A percentile compares a stretch with the other conserved stretches of the same genome.
These are phyloP conservation scores for Panagrolaimus sp. DNA, from an alignment of 1,140 invertebrate species.

Conservation along the genomic window DNA sequence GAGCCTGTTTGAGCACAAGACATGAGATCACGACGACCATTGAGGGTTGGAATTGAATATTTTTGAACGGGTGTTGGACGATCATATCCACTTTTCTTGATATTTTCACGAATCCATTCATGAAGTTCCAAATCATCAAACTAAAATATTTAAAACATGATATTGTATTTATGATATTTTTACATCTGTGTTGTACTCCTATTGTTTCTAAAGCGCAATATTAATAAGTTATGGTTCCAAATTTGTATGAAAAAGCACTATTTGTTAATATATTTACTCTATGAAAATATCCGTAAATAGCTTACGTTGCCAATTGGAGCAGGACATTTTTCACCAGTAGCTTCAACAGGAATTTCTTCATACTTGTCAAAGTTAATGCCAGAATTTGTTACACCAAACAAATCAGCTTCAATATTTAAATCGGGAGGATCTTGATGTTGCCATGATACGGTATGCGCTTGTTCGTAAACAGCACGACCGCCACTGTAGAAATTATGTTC, in stretches of 20 bases:
- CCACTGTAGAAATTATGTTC: constrained; percentile 4
- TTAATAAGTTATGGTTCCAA: no score
- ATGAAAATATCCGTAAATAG: no score
- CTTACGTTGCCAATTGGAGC: constrained; percentile 73
- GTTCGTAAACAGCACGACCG: not conserved
- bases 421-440: constrained; percentile 45
- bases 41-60: constrained; percentile 88
- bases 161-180: no score
- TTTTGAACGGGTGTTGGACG: constrained; percentile 65
- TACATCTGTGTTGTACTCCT: no score
- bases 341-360: constrained; percentile 98
- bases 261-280: no score
- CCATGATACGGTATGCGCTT: constrained; percentile 24
- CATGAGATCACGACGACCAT: constrained; percentile 80
- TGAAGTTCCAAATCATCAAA: constrained; percentile 54
- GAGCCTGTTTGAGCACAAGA: constrained; percentile 81
- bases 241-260: no score
- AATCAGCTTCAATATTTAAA: constrained; percentile 41
- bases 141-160: no score
- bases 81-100: constrained; percentile 56
- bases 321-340: constrained; percentile 86
- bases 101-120: constrained; percentile 58
- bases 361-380: constrained; percentile 99
- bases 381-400: constrained; percentile 59
- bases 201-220: no score